Evolutionary conservation across 1,140 invertebrate genomes (phyloP), one percentile per base, ranked within the genome.

Genomic region (Sycophila sp.): DNA sequence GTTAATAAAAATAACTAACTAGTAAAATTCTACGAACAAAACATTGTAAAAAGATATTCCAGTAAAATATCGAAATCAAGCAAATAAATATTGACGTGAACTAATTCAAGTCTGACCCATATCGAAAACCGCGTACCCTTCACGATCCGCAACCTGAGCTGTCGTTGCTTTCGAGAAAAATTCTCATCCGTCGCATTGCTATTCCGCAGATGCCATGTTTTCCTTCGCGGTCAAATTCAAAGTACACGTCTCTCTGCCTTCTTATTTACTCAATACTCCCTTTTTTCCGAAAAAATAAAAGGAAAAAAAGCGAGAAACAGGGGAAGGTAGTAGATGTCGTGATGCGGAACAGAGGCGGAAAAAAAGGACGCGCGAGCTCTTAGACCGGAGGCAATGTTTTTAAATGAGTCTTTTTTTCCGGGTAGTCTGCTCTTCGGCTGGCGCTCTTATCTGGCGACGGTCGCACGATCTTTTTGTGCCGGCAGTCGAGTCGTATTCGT

Each of bases 371-470:
- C 32, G 58, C 22, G 11, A 11, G 53, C 24, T 38, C 47, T 62
- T 69, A 24, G 55, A 49, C 58, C 34, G 17, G 36, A 62, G 32
- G 58, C 58, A 69, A 69, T 69, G 67, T 69, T 69, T 69, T 69
- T 69, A 69, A 69, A 69, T 69, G 67, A 69, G 58, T 4, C 67
- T 53, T 69, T 69, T 60, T 69, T 69, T 19, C 32, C 24, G 19
- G 53, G 56, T 38, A n/a, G n/a, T 62, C 36, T 28, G 13, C 17
- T 5, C 2, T 5, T 28, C 6, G 26, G 34, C 26, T 47, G 17
- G 26, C 38, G 56, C 38, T 62, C 58, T 62, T 69, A 62, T 62
- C 36, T 32, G 6, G 6, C 6, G n/a, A 6, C 11, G 32, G 38
- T 17, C 13, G 19, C 40, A n/a, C n/a, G 40, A 60, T 62, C 55